Base-by-base conservation (phyloP, 1,140 invertebrate genomes). In the Mamestra configurata region DNA sequence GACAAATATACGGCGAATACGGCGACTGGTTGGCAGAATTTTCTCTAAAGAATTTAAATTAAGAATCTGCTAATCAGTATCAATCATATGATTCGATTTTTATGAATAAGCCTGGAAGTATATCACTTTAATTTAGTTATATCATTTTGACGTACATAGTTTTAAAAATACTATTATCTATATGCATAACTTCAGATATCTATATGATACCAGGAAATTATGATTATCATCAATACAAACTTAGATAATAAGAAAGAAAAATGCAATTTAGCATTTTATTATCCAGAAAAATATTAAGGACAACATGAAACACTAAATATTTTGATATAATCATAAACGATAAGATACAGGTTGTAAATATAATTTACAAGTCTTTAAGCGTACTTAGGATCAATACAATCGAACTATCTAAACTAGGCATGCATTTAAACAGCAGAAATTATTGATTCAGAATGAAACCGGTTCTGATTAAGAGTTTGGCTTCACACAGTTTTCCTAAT, bases 181-280 rank as follows among this genome's bases (percentile, higher is more conserved):
- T 22, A 8, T 64, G 31, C n/a, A 20, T 64, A 20, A 40, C n/a
- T 37, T n/a, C 35, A 57, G n/a, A 7, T 64, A 64, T 37, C 11
- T 64, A 37, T 37, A 20, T 40, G 59, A 64, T 37, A 37, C n/a
- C 27, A 61, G 13, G 5, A 53, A 4, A 11, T 55, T 24, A 24
- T 4, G 53, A 55, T 55, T 24, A 24, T 20, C 7, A 20, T 20
- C 55, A 27, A 57, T 61, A 35, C 11, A 61, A 5, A n/a, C 13
- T 31, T 35, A 46, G 13, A 18, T 61, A 68, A 24, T 24, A 15
- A 68, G 64, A 68, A 11, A 37, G 35, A 22, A 6, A 46, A 68
- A 24, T 68, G 64, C 64, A 68, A 68, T 68, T 68, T 68, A 68
- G 8, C 13, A 49, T 68, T 66, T 68, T 68, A 68, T 49, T 66